phyloP scores from a whole-genome alignment of 2,113 vertebrate species.

The Scartelaos histophorus region DNA sequence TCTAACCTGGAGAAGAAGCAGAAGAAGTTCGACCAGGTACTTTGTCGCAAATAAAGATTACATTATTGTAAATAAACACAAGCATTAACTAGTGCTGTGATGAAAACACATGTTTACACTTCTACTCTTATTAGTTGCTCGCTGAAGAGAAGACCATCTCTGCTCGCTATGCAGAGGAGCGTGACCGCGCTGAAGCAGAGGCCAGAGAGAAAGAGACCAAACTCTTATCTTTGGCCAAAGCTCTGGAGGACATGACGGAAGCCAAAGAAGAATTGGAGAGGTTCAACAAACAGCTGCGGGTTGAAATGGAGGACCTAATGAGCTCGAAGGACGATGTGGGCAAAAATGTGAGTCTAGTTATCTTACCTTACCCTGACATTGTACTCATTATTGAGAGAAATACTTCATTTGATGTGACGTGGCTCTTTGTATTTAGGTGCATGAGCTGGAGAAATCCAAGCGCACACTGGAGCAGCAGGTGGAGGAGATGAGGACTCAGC shows the following conservation, averaged over 20 bases:
- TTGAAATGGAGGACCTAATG: constrained; percentile 97
- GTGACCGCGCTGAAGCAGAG: constrained; percentile 92
- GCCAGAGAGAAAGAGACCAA: constrained; percentile 97
- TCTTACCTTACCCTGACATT: background rate
- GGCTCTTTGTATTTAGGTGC: constrained; percentile 75
- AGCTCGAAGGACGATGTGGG: constrained; percentile 98
- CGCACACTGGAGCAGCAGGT: constrained; percentile 94
- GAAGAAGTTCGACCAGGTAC: constrained; percentile 98
- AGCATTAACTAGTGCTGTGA: background rate
- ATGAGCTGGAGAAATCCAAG: constrained; percentile 97
- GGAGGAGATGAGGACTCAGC: constrained; percentile 95
- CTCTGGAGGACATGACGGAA: constrained; percentile 92
- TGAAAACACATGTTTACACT: background rate
- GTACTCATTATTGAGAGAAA: background rate
- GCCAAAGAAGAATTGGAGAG: constrained; percentile 93
- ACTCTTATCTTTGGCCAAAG: constrained; percentile 87
- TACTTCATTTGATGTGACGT: background rate
- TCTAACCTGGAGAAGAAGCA: constrained; percentile 98
- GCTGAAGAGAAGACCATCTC: constrained; percentile 96
- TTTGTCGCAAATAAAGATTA: no score
- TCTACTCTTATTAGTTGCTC: constrained; percentile 78
- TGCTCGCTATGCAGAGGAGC: constrained; percentile 90
- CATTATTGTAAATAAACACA: background rate
- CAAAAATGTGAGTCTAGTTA: constrained; percentile 82
- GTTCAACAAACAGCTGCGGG: constrained; percentile 92